Evolutionary conservation across 2,113 vertebrate species (phyloP).

Genomic region (Bettongia penicillata): DNA sequence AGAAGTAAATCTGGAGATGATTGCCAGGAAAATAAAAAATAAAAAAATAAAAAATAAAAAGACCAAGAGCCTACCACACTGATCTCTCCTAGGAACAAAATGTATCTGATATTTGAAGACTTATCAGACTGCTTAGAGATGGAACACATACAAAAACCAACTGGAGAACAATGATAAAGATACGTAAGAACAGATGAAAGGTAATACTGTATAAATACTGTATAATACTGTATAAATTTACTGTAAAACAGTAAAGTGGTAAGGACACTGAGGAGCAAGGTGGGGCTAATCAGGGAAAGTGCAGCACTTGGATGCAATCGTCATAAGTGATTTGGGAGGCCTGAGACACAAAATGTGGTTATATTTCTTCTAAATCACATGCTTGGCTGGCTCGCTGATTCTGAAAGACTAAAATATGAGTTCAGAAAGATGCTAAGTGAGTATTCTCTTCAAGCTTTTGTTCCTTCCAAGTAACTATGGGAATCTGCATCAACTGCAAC

Average conservation of each 20-base stretch:
- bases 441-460: slow-evolving; percentile 38
- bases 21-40: not conserved
- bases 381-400: slow-evolving; percentile 24
- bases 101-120: not conserved
- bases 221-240: slow-evolving; percentile 28
- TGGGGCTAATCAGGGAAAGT: not conserved
- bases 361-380: slow-evolving; percentile 24
- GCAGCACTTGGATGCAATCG: not conserved
- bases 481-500: slow-evolving; percentile 61
- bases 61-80: not conserved
- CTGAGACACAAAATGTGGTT: not conserved
- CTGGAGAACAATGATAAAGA: not conserved
- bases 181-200: not conserved
- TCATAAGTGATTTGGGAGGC: not conserved
- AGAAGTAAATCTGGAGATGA: not conserved
- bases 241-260: not conserved
- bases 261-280: not conserved
- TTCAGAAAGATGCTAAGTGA: slow-evolving; percentile 52
- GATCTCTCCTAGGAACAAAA: not conserved
- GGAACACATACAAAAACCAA: not conserved
- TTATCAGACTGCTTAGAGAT: not conserved
- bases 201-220: slow-evolving; percentile 12
- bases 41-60: not conserved
- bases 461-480: slow-evolving; percentile 35
- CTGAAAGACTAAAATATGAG: slow-evolving; percentile 39